phyloP scores from a whole-genome alignment of 2,113 vertebrate species.

The Amblyornis subalaris region DNA sequence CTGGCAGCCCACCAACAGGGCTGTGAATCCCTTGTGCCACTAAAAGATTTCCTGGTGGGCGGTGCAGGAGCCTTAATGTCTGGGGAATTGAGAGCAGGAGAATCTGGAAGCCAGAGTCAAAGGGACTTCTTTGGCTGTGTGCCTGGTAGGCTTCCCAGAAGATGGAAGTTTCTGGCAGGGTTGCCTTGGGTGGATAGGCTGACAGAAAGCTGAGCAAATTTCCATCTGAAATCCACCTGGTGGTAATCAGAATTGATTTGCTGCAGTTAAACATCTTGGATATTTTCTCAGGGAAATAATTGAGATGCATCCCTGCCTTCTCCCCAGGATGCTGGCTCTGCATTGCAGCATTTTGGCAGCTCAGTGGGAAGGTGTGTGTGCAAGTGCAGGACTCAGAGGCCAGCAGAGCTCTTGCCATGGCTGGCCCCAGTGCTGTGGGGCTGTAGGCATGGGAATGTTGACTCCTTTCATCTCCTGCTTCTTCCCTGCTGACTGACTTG shows the following conservation, averaged over 20 bases:
- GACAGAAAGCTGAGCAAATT: background rate
- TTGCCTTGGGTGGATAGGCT: background rate
- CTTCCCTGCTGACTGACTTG: background rate
- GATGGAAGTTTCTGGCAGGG: background rate
- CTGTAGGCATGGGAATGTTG: accelerated
- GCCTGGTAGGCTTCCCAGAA: background rate
- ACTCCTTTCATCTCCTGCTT: background rate
- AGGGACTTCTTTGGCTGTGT: background rate
- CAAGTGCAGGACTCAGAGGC: background rate
- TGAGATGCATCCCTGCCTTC: background rate
- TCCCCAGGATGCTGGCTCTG: accelerated
- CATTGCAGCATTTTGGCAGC: background rate
- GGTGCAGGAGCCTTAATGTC: background rate
- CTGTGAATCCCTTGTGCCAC: background rate
- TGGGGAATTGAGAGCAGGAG: background rate
- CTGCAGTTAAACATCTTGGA: background rate
- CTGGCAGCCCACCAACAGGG: background rate
- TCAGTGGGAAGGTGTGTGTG: background rate
- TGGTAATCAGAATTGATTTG: background rate
- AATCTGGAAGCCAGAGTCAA: background rate
- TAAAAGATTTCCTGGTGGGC: background rate
- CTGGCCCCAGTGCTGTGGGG: accelerated
- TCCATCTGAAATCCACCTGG: slow-evolving; percentile 17
- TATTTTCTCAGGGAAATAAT: background rate
- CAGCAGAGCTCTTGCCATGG: background rate